These are phyloP conservation scores for Drosophila multiciliata DNA, from an alignment of 2,888 invertebrate genomes.

Conservation along the genomic window DNA sequence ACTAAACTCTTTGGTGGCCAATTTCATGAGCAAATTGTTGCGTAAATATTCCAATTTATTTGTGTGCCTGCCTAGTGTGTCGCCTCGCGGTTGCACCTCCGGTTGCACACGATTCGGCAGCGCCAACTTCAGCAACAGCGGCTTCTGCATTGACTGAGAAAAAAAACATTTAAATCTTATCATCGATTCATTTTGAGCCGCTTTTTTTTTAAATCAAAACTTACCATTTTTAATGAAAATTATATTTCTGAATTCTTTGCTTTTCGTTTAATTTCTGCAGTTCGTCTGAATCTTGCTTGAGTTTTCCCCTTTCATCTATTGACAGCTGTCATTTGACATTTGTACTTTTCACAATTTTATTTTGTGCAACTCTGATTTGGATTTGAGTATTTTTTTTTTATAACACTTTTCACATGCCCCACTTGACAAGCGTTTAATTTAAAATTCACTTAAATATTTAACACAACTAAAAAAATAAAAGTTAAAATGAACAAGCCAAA, in stretches of 20 bases:
- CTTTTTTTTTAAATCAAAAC: not conserved
- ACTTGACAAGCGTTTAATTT: not conserved
- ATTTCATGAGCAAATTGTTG: not conserved
- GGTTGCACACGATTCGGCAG: conserved; percentile 1
- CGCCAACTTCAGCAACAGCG: not conserved
- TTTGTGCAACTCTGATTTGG: not conserved
- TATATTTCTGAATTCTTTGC: not conserved
- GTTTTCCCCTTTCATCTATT: not conserved
- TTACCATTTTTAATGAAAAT: not conserved
- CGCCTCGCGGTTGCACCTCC: not conserved
- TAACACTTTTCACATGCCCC: not conserved
- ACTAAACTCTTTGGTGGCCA: not conserved
- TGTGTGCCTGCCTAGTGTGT: not conserved
- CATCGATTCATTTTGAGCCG: not conserved
- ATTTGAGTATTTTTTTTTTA: not conserved
- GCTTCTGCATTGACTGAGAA: not conserved
- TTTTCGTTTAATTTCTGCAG: not conserved
- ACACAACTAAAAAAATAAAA: not conserved
- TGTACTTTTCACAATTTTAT: not conserved
- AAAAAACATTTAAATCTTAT: not conserved
- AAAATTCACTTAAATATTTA: not conserved
- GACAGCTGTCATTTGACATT: not conserved
- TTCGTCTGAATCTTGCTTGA: not conserved
- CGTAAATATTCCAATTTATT: not conserved
- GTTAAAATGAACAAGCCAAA: not conserved